A percentile compares a stretch with the other conserved stretches of the same genome.
These are phyloP conservation scores for Ptilodon capucinus DNA, from an alignment of 2,888 invertebrate genomes.

Conservation along the genomic window DNA sequence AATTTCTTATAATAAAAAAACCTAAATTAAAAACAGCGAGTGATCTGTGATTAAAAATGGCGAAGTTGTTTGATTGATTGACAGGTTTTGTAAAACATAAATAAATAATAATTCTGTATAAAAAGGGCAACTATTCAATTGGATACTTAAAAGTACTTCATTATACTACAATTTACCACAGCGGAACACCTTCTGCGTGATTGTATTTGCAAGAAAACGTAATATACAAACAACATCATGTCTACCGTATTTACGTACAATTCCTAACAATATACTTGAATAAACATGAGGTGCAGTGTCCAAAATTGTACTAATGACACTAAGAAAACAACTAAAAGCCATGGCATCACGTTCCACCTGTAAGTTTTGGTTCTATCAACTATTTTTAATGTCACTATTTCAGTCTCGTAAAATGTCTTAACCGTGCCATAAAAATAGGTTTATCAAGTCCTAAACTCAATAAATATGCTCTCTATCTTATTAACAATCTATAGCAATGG, in stretches of 20 bases:
- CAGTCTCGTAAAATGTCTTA: too few relatives aligned
- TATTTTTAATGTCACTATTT: neutral
- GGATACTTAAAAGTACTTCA: too few relatives aligned
- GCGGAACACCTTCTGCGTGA: too few relatives aligned
- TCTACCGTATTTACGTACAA: neutral
- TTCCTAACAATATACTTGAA: slow-evolving; percentile 16
- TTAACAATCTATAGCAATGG: too few relatives aligned
- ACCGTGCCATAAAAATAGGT: too few relatives aligned
- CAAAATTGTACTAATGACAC: slow-evolving; percentile 59
- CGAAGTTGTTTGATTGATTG: neutral
- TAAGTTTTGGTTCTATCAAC: slow-evolving; percentile 43
- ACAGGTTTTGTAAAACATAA: neutral
- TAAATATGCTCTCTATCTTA: too few relatives aligned
- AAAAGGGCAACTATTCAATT: neutral
- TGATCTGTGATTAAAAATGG: too few relatives aligned
- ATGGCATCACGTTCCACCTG: slow-evolving; percentile 68
- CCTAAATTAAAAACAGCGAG: neutral
- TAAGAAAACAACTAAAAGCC: slow-evolving; percentile 49
- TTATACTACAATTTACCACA: too few relatives aligned
- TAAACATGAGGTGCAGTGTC: slow-evolving; percentile 62
- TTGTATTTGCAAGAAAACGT: neutral
- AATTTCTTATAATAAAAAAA: neutral
- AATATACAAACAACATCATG: neutral
- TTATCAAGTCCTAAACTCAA: too few relatives aligned
- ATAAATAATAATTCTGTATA: neutral